These are phyloP conservation scores for Puffinus mauretanicus DNA, from an alignment of 2,113 vertebrate genomes.

Conservation along the genomic window DNA sequence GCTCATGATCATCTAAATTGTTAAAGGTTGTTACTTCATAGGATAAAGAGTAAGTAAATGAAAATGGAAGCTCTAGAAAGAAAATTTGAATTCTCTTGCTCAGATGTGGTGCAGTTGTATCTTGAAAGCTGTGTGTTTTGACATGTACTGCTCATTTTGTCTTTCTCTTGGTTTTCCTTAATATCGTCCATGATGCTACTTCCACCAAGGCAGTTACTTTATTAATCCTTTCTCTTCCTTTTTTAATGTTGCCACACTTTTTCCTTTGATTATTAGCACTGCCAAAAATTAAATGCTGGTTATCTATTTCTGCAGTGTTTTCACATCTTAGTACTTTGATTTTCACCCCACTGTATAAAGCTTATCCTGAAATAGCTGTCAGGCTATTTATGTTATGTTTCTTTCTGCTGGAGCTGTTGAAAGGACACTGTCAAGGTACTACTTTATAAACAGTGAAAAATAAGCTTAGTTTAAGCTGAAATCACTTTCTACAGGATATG, in stretches of 20 bases:
- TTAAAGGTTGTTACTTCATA: background rate
- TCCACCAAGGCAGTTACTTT: background rate
- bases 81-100: background rate
- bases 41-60: background rate
- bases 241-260: background rate
- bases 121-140: background rate
- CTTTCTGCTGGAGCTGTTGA: background rate
- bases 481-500: background rate
- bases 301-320: background rate
- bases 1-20: background rate
- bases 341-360: background rate
- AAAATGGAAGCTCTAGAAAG: background rate
- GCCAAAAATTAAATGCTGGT: background rate
- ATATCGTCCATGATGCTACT: background rate
- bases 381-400: background rate
- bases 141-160: background rate
- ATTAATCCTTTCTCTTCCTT: background rate
- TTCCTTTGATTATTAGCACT: background rate
- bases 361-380: background rate
- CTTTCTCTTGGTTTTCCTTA: background rate
- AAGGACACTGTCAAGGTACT: background rate
- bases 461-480: background rate
- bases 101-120: background rate
- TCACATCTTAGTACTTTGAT: background rate
- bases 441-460: background rate